A percentile compares a stretch with the other conserved stretches of the same genome.
phyloP scores from a whole-genome alignment of 2,797 vertebrate genomes.

The Pithecia hirsuta region DNA sequence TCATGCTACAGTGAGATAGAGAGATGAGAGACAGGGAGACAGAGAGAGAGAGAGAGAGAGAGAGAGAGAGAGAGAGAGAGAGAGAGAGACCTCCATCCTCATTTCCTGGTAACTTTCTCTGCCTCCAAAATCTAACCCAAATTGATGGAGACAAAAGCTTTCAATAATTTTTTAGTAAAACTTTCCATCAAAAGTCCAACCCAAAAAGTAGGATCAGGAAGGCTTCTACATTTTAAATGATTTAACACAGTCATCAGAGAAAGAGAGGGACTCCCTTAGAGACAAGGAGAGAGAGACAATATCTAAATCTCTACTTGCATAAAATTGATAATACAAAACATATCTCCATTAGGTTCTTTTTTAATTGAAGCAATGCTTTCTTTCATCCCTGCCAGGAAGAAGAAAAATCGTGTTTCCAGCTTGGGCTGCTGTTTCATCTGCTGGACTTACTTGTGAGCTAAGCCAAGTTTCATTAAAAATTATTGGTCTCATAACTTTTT shows the following conservation, averaged over 20 bases:
- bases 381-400: conserved; percentile 77
- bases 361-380: conserved; percentile 80
- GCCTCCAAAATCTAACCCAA: not conserved
- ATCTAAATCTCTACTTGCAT: conserved; percentile 52
- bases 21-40: rapidly evolving
- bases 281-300: conserved; percentile 26
- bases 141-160: not conserved
- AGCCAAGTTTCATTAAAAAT: conserved; percentile 88
- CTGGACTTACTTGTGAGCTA: conserved; percentile 79
- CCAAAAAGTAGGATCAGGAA: not conserved
- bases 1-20: not conserved
- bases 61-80: rapidly evolving
- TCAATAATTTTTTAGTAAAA: conserved; percentile 4
- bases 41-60: rapidly evolving
- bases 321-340: conserved; percentile 83
- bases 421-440: conserved; percentile 80
- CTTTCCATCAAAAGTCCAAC: not conserved
- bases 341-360: conserved; percentile 74
- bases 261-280: not conserved
- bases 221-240: not conserved
- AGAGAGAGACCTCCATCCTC: not conserved
- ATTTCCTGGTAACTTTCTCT: not conserved
- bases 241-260: not conserved
- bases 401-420: conserved; percentile 67
- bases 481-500: conserved; percentile 84